Percentiles rank a stretch among this genome's conserved stretches.
phyloP scores from a whole-genome alignment of 2,888 invertebrate genomes.

The Cephalotes varians region DNA sequence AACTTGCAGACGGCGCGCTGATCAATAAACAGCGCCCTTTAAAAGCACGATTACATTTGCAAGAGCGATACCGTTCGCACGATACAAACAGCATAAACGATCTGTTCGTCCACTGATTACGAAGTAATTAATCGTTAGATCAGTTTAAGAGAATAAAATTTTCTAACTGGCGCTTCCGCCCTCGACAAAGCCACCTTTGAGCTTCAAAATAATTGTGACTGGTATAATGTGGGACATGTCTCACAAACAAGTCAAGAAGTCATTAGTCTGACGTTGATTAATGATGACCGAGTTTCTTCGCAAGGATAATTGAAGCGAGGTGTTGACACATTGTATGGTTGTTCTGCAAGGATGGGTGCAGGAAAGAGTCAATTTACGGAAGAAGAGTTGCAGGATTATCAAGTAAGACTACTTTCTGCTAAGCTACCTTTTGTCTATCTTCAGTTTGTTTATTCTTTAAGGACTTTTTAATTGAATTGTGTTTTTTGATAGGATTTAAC shows the following conservation, averaged over 20 bases:
- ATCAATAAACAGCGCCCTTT: slow-evolving; percentile 25
- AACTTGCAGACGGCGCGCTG: neutral
- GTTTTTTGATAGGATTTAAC: slow-evolving; percentile 92
- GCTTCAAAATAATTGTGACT: neutral
- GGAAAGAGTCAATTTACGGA: slow-evolving; percentile 94
- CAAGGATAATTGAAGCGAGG: slow-evolving; percentile 11
- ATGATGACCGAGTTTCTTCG: neutral
- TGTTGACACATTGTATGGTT: neutral
- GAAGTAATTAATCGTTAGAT: neutral
- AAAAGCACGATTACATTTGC: neutral
- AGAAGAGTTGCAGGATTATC: slow-evolving; percentile 96
- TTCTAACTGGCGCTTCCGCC: neutral
- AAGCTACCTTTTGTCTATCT: neutral
- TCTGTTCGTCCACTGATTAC: neutral
- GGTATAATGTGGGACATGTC: neutral
- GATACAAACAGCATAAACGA: no score
- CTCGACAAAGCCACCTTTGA: neutral
- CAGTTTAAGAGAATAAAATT: neutral
- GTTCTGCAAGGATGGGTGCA: slow-evolving; percentile 90
- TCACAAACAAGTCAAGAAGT: neutral
- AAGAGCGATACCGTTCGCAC: neutral
- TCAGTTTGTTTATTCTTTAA: slow-evolving; percentile 7
- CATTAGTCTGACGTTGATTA: neutral
- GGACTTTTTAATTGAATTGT: neutral
- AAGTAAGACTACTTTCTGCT: slow-evolving; percentile 87